These are phyloP conservation scores for Amia ocellicauda DNA, from an alignment of 2,113 vertebrate species.

Conservation along the genomic window DNA sequence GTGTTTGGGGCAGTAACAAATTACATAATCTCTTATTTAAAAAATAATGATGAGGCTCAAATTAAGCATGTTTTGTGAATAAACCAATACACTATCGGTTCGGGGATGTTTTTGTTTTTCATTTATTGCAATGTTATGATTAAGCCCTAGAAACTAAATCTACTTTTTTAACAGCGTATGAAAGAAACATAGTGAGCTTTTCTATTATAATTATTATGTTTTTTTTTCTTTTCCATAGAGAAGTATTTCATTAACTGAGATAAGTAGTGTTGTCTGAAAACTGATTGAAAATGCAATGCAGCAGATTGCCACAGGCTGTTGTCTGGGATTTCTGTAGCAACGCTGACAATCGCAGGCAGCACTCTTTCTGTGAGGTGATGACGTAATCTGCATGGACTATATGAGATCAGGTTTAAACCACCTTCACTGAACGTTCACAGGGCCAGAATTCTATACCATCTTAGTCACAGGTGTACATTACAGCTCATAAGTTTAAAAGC, in stretches of 20 bases:
- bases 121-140: background rate
- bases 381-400: no score
- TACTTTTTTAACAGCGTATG: background rate
- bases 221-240: background rate
- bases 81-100: no score
- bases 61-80: slow-evolving; percentile 17
- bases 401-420: background rate
- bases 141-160: background rate
- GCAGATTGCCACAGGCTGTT: background rate
- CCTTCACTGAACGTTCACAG: background rate
- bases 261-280: background rate
- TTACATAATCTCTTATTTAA: slow-evolving; percentile 18
- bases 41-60: slow-evolving; percentile 21
- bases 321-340: background rate
- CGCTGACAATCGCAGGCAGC: background rate
- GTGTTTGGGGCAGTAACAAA: slow-evolving; percentile 4
- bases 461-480: background rate
- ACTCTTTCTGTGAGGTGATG: background rate
- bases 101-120: background rate
- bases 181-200: background rate
- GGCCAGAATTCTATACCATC: background rate
- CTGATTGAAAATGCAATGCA: background rate
- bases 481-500: background rate
- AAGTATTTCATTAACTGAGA: background rate
- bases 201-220: background rate